Base-by-base conservation (phyloP, 2,888 invertebrate species). In the Polydrusus tereticollis region DNA sequence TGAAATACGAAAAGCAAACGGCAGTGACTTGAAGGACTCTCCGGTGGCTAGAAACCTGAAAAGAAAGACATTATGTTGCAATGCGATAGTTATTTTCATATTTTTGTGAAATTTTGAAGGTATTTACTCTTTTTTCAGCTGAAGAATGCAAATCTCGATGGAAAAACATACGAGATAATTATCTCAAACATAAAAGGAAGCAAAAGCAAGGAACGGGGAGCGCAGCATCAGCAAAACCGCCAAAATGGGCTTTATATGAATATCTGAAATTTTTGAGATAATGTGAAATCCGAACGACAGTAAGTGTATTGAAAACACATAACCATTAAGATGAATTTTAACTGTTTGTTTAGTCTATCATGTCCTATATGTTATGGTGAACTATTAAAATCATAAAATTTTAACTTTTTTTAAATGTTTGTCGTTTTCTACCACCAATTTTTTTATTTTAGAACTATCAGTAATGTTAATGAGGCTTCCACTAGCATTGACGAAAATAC, bases 1-100 rank as follows among this genome's bases (percentile, higher is more conserved):
- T n/a, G 65, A 72, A 20, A 74, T 74, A 8, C 66, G 33, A 45
- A 73, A 72, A 20, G 64, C 68, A 60, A 68, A 74, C 20, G 63
- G 16, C 10, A 73, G 23, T 20, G 59, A 69, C 14, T n/a, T 55
- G 12, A 69, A 59, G 10, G 59, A 47, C 26, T 73, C 65, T 36
- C 73, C 69, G 2, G 73, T 73, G 7, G 69, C 69, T 52, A 69
- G 14, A 50, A 47, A 72, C 29, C 52, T 23, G 10, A 23, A 21
- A 21, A 26, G 26, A 52, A n/a, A 23, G 1, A 38, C 26, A 52
- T 26, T 26, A 7, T 26, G 3, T 26, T 3, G 3, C 7, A 5
- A 26, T 5, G 7, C 26, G 7, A 7, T 26, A 26, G 3, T 26
- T 26, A n/a, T n/a, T n/a, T n/a, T n/a, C n/a, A n/a, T n/a, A n/a